Evolutionary conservation across 2,888 invertebrate species (phyloP), one percentile per base, ranked within the genome.

Genomic region (Patella depressa): DNA sequence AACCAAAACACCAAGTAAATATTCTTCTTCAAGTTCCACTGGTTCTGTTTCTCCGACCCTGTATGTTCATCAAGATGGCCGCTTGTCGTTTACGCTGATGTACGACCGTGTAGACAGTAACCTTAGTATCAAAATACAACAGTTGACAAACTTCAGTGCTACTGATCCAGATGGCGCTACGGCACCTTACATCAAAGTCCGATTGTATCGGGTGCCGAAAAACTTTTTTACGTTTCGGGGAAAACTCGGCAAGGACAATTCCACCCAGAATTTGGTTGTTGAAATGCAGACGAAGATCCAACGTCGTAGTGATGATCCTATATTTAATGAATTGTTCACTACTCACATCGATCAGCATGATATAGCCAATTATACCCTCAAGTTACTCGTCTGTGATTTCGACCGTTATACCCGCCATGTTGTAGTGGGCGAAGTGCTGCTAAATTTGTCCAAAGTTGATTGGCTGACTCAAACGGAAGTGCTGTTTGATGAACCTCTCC

Each of bases 261-360:
- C 84, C 53, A 80, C 85, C 34, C 85, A 84, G 76, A 86, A 86
- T 74, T 79, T 88, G 29, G 87, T 87, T 53, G 82, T 84, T n/a
- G 89, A 89, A 77, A 73, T 86, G 45, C 85, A 85, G 80, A 88
- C 88, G 19, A 87, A 85, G 78, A 87, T 88, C 76, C 85, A 86
- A 74, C 80, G 86, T 53, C 82, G 85, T 1, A 80, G 82, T 72
- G 85, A 83, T 24, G 82, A 82, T 76, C 84, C 88, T 0, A 75
- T 82, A 9, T 88, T 86, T 71, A 88, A 87, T 72, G 88, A 88
- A 78, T 75, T 80, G 17, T 88, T 88, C 78, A 75, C 80, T 11
- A 54, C 85, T 3, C 71, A 79, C 12, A 76, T 87, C 12, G 82
- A 84, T 11, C 73, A 80, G 14, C 81, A 85, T 34, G 81, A 82